Percentiles rank a stretch among this genome's conserved stretches.
These are phyloP conservation scores for Digitonthophagus gazella DNA, from an alignment of 2,888 invertebrate genomes.

Conservation along the genomic window DNA sequence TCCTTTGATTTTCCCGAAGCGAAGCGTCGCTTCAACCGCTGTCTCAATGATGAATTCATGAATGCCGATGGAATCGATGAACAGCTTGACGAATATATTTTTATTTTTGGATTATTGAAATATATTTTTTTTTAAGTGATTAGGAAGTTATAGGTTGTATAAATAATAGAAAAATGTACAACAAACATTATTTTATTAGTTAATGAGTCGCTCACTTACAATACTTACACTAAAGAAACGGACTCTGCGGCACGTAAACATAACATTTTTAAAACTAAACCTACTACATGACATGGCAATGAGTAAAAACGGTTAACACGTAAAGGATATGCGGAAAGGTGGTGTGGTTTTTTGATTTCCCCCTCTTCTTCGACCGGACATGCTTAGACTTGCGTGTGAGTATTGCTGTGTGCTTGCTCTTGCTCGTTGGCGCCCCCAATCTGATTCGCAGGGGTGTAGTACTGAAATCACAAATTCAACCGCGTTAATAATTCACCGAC, in stretches of 20 bases:
- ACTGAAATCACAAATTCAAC: constrained; percentile 62
- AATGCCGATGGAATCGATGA: not conserved
- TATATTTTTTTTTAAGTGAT: not conserved
- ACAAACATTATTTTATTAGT: constrained; percentile 8
- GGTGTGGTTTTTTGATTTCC: not conserved
- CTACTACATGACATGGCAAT: not conserved
- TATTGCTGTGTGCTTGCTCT: constrained; percentile 80
- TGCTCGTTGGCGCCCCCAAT: constrained; percentile 66
- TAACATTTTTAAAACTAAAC: not conserved
- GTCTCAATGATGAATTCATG: not conserved
- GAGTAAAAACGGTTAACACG: constrained; percentile 14
- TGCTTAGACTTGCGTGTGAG: constrained; percentile 80
- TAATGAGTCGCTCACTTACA: constrained; percentile 13
- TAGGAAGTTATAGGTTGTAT: too few species aligned
- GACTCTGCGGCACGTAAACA: constrained; percentile 1
- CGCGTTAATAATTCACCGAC: constrained; percentile 18
- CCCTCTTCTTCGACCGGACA: not conserved
- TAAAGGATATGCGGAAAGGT: constrained; percentile 12
- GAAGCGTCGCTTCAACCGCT: not conserved
- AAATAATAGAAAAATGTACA: constrained; percentile 16
- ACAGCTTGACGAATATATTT: not conserved
- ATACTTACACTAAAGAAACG: constrained; percentile 14
- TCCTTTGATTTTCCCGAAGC: not conserved
- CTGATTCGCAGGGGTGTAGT: constrained; percentile 79
- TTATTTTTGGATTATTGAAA: not conserved